Conservation (phyloP, 1,140 invertebrate genomes). For the Drosophila ironensis region DNA sequence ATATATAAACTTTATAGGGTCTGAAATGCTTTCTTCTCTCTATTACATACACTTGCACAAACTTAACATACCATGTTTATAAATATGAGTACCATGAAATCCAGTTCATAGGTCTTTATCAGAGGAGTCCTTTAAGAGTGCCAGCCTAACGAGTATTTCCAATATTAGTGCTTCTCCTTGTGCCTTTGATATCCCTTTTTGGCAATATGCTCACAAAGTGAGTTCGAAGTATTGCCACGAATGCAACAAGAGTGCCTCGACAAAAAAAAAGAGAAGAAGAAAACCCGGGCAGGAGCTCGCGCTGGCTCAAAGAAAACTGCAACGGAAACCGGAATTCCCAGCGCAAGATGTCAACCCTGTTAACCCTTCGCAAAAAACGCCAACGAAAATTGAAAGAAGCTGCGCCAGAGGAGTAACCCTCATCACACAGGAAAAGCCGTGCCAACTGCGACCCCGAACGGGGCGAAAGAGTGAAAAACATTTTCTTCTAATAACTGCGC, state of each 20-base stretch:
- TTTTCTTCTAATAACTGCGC: conserved; percentile 78
- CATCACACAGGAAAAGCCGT: conserved; percentile 56
- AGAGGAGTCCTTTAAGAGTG: too few species aligned
- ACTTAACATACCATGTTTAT: too few species aligned
- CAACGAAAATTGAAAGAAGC: conserved; percentile 38
- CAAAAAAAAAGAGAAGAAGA: not conserved
- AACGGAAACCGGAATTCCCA: conserved; percentile 76
- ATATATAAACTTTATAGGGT: too few species aligned
- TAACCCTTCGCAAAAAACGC: conserved; percentile 37
- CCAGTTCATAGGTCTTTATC: too few species aligned
- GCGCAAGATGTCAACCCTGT: conserved; percentile 72
- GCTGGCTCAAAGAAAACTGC: conserved; percentile 68
- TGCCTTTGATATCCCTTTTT: not conserved
- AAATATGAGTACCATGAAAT: too few species aligned
- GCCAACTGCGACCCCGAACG: conserved; percentile 65
- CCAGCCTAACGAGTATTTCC: too few species aligned
- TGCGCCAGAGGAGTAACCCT: conserved; percentile 54
- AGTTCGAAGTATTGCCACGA: conserved; percentile 25
- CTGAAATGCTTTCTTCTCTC: too few species aligned
- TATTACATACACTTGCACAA: too few species aligned
- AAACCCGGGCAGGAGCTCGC: conserved; percentile 23
- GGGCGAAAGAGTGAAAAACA: conserved; percentile 45
- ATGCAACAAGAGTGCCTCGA: conserved; percentile 30
- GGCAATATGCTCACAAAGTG: conserved; percentile 24
- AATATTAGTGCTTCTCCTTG: not conserved